Conservation (phyloP, 2,797 vertebrate genomes). For the Miichthys miiuy region DNA sequence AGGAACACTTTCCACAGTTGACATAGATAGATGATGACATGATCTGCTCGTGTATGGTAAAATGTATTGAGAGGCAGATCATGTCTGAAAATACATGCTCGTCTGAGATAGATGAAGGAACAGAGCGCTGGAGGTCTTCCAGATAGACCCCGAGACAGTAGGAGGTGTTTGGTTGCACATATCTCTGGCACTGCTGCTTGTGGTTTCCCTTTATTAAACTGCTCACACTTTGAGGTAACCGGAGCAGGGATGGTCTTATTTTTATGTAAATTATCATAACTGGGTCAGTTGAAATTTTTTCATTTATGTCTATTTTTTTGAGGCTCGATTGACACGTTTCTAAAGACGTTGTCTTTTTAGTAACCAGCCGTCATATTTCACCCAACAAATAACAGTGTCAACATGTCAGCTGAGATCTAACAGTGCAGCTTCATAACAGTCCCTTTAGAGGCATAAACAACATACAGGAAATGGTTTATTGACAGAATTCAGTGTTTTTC, state of each 20-base stretch:
- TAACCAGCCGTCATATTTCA: not conserved
- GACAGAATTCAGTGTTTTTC: slow-evolving; percentile 22
- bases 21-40: slow-evolving; percentile 60
- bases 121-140: slow-evolving; percentile 64
- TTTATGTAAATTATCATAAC: slow-evolving; percentile 9
- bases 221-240: slow-evolving; percentile 45
- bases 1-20: slow-evolving; percentile 38
- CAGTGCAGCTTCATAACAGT: not conserved
- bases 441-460: slow-evolving; percentile 1
- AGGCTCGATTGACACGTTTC: not conserved
- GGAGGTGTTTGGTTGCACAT: slow-evolving; percentile 74
- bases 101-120: slow-evolving; percentile 49
- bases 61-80: slow-evolving; percentile 45
- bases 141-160: slow-evolving; percentile 63
- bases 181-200: slow-evolving; percentile 53
- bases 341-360: not conserved
- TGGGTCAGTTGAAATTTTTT: not conserved
- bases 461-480: slow-evolving; percentile 29
- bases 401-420: not conserved
- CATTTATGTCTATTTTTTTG: not conserved
- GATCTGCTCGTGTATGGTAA: slow-evolving; percentile 46
- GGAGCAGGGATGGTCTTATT: not conserved
- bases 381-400: not conserved
- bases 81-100: slow-evolving; percentile 51
- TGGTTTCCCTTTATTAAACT: slow-evolving; percentile 65